Base-by-base conservation (phyloP, 2,113 vertebrate species). In the Phycodurus eques region DNA sequence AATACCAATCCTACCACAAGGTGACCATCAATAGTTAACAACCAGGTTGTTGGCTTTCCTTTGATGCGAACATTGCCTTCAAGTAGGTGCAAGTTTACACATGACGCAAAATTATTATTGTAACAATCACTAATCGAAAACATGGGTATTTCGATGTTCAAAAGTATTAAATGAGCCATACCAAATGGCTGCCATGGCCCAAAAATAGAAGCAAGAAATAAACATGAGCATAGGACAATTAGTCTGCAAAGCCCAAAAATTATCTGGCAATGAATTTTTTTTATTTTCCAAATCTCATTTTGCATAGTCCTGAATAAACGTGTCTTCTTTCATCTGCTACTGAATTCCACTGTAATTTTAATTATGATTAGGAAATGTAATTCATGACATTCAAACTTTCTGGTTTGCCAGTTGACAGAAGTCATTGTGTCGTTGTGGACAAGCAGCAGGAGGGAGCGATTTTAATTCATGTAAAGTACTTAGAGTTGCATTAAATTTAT, bases 21-120 rank as follows among this genome's bases (percentile, higher is more conserved):
- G 63, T 31, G 5, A 49, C 20, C 27, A 75, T 71, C 39, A 22
- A 57, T 14, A 44, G 5, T 66, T 53, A 73, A 60, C 60, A 74
- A 43, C 35, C 61, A 12, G 3, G 27, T 46, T 59, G 62, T 64
- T 66, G 80, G 64, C 67, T 70, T 76, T 67, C 31, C 63, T 75
- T 71, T 9, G 31, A 70, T 27, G 35, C 64, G 67, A 77, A 79
- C 72, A 39, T 39, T 8, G 67, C 43, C 59, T 12, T 75, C 14
- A 27, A 49, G 17, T 42, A 76, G 73, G 35, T 43, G 39, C 7
- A 19, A 35, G 60, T 68, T 61, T 69, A 39, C 5, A 44, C 31
- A 51, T 63, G 46, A 75, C 20, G 53, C 31, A 74, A 72, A 53
- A 75, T 75, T 71, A 72, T 72, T 84, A 87, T 62, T 88, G 75